A percentile compares a stretch with the other conserved stretches of the same genome.
Evolutionary conservation across 1,140 invertebrate species (phyloP).

Genomic region (Drosophila sulfurigaster): DNA sequence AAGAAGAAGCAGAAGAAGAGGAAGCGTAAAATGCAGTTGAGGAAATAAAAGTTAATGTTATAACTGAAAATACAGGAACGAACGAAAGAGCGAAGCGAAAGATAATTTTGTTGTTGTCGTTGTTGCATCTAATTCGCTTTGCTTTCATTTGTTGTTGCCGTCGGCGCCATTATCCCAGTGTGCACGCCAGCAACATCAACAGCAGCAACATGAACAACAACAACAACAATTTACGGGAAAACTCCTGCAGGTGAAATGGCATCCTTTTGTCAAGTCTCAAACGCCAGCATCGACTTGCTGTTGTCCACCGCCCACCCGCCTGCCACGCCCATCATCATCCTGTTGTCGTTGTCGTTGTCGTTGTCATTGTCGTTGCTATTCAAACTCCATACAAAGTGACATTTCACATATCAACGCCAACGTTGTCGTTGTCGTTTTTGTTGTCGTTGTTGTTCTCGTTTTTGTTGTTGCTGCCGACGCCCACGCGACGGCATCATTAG

Average conservation of each 20-base stretch:
- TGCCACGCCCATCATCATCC: conserved; percentile 39
- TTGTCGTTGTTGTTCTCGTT: conserved; percentile 5
- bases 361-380: conserved; percentile 74
- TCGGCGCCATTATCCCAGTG: conserved; percentile 56
- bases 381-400: conserved; percentile 79
- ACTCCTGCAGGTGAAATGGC: conserved; percentile 73
- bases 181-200: conserved; percentile 31
- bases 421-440: conserved; percentile 1
- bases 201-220: conserved; percentile 24
- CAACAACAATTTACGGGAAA: conserved; percentile 73
- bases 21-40: conserved; percentile 57
- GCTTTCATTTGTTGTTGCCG: conserved; percentile 62
- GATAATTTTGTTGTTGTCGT: conserved; percentile 67
- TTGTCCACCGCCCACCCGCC: background rate
- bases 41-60: conserved; percentile 79
- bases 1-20: background rate
- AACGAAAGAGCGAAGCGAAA: conserved; percentile 48
- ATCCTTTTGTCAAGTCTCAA: conserved; percentile 75
- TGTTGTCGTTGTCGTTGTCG: conserved; percentile 41
- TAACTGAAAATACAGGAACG: conserved; percentile 61
- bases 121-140: conserved; percentile 71
- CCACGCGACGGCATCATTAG: conserved; percentile 71
- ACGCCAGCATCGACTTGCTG: conserved; percentile 54
- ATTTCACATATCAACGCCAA: conserved; percentile 76
- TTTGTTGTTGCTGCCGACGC: conserved; percentile 8